These are phyloP conservation scores for Trichonephila clavata DNA, from an alignment of 1,140 invertebrate genomes.

Conservation along the genomic window DNA sequence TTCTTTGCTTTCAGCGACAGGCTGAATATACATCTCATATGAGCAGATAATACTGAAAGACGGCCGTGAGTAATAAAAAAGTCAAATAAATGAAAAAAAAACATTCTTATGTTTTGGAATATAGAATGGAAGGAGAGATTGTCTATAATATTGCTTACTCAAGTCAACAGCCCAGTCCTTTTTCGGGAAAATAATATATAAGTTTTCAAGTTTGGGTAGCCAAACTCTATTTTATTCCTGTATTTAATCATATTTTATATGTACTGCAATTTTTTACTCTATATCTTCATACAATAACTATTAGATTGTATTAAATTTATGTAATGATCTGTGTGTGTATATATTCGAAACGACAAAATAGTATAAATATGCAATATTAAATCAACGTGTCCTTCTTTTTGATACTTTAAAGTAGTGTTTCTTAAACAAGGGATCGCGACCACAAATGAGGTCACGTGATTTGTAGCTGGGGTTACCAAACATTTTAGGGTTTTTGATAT, in stretches of 20 bases:
- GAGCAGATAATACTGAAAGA: conserved; percentile 47
- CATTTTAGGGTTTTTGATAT: too few species aligned
- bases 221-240: conserved; percentile 13
- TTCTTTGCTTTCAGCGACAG: conserved; percentile 40
- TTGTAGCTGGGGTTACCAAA: too few species aligned
- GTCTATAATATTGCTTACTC: conserved; percentile 45
- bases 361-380: conserved; percentile 8
- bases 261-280: neutral
- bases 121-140: conserved; percentile 37
- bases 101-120: conserved; percentile 34
- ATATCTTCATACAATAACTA: conserved; percentile 10
- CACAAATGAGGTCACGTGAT: too few species aligned
- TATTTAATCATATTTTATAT: neutral
- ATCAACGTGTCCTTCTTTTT: neutral
- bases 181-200: conserved; percentile 21
- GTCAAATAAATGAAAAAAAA: conserved; percentile 27
- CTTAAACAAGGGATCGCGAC: too few species aligned
- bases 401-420: neutral
- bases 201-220: conserved; percentile 32
- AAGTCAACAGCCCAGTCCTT: neutral
- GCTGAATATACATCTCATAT: conserved; percentile 38
- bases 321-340: neutral
- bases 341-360: neutral
- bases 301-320: conserved; percentile 2
- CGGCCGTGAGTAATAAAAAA: conserved; percentile 22